Evolutionary conservation across 2,113 vertebrate genomes (phyloP).

Genomic region (Nipponia nippon): DNA sequence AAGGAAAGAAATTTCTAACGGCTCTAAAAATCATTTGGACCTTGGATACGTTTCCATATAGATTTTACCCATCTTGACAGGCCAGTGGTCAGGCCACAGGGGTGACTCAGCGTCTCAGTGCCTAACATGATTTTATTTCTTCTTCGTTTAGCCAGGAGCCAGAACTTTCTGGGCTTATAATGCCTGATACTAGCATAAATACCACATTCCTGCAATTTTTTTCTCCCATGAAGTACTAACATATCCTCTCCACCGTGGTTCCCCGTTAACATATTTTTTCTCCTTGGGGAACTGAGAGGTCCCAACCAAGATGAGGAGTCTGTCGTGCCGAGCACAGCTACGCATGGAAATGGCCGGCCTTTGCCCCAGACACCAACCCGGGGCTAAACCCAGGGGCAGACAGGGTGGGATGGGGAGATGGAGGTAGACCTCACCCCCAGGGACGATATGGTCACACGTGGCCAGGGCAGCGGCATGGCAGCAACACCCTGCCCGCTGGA

Average conservation of each 20-base stretch:
- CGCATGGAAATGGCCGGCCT: not conserved
- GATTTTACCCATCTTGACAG: not conserved
- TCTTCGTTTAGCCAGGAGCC: not conserved
- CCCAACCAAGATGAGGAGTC: not conserved
- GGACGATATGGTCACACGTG: accelerated
- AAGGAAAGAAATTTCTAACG: not conserved
- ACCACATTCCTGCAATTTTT: not conserved
- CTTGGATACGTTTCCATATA: not conserved
- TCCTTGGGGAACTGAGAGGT: not conserved
- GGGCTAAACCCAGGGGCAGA: not conserved
- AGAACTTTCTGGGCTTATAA: not conserved
- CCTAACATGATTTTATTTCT: not conserved
- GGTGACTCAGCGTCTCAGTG: not conserved
- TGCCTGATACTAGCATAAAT: not conserved
- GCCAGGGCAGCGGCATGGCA: not conserved
- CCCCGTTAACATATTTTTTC: not conserved
- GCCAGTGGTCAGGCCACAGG: not conserved
- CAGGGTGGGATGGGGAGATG: not conserved
- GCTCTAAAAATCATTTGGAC: not conserved
- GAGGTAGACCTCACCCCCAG: not conserved
- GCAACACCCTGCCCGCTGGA: not conserved
- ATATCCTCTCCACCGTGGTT: not conserved
- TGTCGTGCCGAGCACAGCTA: accelerated
- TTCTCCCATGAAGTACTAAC: not conserved
- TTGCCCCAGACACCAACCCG: not conserved